Percentiles rank a stretch among this genome's conserved stretches.
phyloP scores from a whole-genome alignment of 2,888 invertebrate species.

The Elegia similella region DNA sequence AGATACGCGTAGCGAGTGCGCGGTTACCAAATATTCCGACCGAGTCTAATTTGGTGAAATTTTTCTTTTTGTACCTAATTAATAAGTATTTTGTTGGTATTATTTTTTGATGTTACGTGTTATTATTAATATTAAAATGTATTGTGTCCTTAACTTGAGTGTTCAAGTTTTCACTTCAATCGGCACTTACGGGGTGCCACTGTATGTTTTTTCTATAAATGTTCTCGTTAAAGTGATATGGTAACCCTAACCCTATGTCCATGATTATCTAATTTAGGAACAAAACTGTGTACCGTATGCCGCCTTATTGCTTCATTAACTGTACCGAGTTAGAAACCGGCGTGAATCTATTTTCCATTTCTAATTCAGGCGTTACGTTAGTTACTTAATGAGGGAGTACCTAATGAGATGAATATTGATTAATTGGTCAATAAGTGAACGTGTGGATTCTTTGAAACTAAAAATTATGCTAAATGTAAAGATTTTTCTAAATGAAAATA shows the following conservation, averaged over 20 bases:
- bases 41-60: no score
- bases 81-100: no score
- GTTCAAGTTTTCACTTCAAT: no score
- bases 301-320: slow-evolving; percentile 15
- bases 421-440: not conserved
- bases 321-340: not conserved
- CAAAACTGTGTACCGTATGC: slow-evolving; percentile 3
- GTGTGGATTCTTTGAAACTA: not conserved
- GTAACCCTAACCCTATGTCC: not conserved
- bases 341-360: slow-evolving; percentile 8
- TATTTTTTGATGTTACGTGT: no score
- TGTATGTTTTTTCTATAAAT: no score
- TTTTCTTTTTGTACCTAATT: no score
- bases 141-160: no score
- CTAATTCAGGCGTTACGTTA: slow-evolving; percentile 12
- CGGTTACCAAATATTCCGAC: no score
- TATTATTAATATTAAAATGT: no score
- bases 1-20: no score
- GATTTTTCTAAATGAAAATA: no score
- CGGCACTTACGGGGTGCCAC: no score
- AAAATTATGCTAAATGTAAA: not conserved
- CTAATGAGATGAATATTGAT: slow-evolving; percentile 5
- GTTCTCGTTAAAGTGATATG: not conserved
- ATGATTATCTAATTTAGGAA: slow-evolving; percentile 14
- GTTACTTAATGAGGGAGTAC: slow-evolving; percentile 4